A percentile compares a stretch with the other conserved stretches of the same genome.
Evolutionary conservation across 2,113 vertebrate species (phyloP).

Genomic region (Syngnathus typhle): DNA sequence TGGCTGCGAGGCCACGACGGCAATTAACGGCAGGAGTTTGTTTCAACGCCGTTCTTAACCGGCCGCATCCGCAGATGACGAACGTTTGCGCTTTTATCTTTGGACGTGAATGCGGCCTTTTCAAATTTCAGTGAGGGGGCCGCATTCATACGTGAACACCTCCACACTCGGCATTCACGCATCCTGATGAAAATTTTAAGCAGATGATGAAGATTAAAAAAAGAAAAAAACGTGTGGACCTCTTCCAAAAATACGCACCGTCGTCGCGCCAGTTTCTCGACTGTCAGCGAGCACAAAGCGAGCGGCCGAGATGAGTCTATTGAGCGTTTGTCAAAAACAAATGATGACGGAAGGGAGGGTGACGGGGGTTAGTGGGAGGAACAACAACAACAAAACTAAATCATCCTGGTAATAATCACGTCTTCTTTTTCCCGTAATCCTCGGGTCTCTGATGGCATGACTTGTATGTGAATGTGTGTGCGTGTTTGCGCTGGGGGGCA

Average conservation of each 20-base stretch:
- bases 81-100: constrained; percentile 40
- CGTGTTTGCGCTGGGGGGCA: constrained; percentile 57
- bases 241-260: constrained; percentile 65
- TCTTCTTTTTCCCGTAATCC: constrained; percentile 68
- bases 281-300: constrained; percentile 59
- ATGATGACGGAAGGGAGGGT: constrained; percentile 30
- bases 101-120: constrained; percentile 28
- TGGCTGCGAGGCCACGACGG: not conserved
- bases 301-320: constrained; percentile 59
- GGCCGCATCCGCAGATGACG: constrained; percentile 3
- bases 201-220: constrained; percentile 67
- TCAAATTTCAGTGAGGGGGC: constrained; percentile 42
- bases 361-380: constrained; percentile 5
- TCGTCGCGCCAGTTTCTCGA: constrained; percentile 63
- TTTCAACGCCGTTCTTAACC: not conserved
- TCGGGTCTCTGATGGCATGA: constrained; percentile 64
- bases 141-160: constrained; percentile 51
- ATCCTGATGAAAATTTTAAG: constrained; percentile 31
- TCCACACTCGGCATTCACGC: constrained; percentile 40
- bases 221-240: constrained; percentile 40
- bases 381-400: constrained; percentile 37
- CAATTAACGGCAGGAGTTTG: not conserved
- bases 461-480: constrained; percentile 37
- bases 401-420: constrained; percentile 74
- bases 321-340: constrained; percentile 59